Base-by-base conservation (phyloP, 1,140 invertebrate species). In the Metopolophium dirhodum region DNA sequence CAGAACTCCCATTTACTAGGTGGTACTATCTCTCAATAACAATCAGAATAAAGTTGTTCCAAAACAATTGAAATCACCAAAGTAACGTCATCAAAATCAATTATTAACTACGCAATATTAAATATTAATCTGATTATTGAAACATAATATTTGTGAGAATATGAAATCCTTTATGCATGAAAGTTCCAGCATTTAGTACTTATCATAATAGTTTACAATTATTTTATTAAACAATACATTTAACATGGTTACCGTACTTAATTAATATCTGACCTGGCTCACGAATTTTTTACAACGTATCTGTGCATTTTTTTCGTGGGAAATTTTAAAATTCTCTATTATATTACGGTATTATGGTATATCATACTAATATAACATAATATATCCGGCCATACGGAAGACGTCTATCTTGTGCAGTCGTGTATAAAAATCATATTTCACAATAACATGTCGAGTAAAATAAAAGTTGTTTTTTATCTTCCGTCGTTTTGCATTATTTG, bases 391-490 rank as follows among this genome's bases (percentile, higher is more conserved):
- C 14, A 11, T 49, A 51, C 14, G 30, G 30, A 3, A 61, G 9
- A 68, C 61, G 30, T 68, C 30, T 68, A 23, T 68, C 30, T 68
- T 30, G 61, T 18, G 14, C 11, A 68, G n/a, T 68, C 30, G 61
- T 6, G 14, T 68, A 68, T 18, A 68, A 68, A 68, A 30, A n/a
- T n/a, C 11, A 68, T 68, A 68, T 68, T 14, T 68, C 30, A 68
- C 30, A 68, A 68, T 68, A 68, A 68, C 0, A 4, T 68, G 61
- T n/a, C 11, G n/a, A n/a, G 61, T 68, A 14, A n/a, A 68, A 18
- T 68, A 68, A 68, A 68, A n/a, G 30, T 68, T n/a, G n/a, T n/a
- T n/a, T 68, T 68, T 68, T 68, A 68, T 68, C 61, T 68, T n/a
- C 30, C 54, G 11, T n/a, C 18, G 51, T 54, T 54, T 22, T 14